Evolutionary conservation across 2,113 vertebrate genomes (phyloP).

Genomic region (Sitta europaea): DNA sequence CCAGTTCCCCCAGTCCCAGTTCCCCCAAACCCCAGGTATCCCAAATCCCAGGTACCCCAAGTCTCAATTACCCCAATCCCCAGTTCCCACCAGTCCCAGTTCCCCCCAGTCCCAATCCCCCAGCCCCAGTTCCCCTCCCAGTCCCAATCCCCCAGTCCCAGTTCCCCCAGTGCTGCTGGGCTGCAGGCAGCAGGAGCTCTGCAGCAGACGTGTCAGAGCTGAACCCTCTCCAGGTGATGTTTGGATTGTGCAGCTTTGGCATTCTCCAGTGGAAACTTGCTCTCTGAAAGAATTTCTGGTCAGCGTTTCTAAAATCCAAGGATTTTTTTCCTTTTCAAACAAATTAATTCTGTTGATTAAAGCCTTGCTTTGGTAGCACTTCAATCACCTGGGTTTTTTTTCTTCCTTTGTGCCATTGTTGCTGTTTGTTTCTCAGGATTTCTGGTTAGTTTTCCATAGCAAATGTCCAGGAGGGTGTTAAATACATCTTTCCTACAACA

Average conservation of each 20-base stretch:
- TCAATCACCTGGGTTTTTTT: background rate
- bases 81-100: background rate
- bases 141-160: no score
- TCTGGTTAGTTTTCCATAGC: background rate
- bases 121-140: no score
- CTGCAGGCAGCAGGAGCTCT: background rate
- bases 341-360: background rate
- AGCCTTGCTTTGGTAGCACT: background rate
- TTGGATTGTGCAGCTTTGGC: slow-evolving; percentile 9
- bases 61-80: no score
- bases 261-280: background rate
- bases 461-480: background rate
- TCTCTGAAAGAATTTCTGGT: background rate
- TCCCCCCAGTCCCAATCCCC: no score
- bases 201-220: background rate
- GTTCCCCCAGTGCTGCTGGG: background rate
- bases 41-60: no score
- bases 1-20: background rate
- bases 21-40: no score
- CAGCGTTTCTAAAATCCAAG: background rate
- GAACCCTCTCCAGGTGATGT: background rate
- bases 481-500: background rate
- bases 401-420: background rate
- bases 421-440: background rate
- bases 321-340: background rate